Evolutionary conservation across 2,113 vertebrate species (phyloP), one percentile per base, ranked within the genome.

Genomic region (Grus americana): DNA sequence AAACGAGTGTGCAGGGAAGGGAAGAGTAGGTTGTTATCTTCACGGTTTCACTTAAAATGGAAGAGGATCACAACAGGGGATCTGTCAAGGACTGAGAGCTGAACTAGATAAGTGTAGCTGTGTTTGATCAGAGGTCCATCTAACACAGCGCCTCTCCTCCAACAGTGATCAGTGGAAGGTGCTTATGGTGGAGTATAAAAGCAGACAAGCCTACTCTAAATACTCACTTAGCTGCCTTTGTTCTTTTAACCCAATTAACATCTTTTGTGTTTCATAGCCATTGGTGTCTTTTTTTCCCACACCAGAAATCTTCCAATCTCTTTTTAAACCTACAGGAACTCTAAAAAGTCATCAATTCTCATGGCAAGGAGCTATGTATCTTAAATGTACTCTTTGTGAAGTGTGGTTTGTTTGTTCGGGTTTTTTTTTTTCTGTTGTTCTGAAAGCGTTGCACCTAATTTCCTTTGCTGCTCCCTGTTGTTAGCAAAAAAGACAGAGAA

Each of bases 391-490:
- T 3, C 4, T 36, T 52, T 57, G 15, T 44, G 32, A 76, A 26
- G 15, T 42, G 6, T 38, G 13, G 8, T 16, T 49, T 90, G 49
- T 54, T 49, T 30, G 10, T n/a, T 26, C 11, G 50, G 50, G 1
- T 36, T 27, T 23, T 38, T n/a, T 12, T n/a, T 26, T 52, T 52
- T 26, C 23, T 61, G 4, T 67, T 70, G 2, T 42, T 22, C 16
- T 59, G 52, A 38, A 79, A 80, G 4, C 0, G 0, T n/a, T 50
- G 15, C 10, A 68, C 12, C 3, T 42, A 12, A 59, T 83, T 94
- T 94, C 16, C 10, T 72, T 68, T 65, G 9, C n/a, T 68, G 12
- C 2, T 83, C 0, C 0, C 14, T 74, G 7, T 50, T 68, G 17
- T 63, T 74, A 63, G 38, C 57, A 52, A 79, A 86, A 38, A 36